Percentiles rank a stretch among this genome's conserved stretches.
Evolutionary conservation across 2,797 vertebrate species (phyloP).

Genomic region (Acipenser oxyrinchus): DNA sequence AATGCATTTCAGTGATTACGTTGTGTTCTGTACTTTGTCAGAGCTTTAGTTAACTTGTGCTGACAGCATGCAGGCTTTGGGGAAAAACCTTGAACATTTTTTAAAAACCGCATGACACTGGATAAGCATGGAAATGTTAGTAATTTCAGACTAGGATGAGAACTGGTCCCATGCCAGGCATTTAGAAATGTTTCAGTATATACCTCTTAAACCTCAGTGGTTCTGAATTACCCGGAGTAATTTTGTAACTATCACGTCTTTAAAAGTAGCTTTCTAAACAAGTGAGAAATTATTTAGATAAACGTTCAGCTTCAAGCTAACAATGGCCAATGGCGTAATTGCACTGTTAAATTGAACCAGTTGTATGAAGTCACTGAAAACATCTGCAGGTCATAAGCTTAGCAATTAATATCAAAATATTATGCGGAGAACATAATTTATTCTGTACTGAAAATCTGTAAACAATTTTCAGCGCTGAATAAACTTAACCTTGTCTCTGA

Average conservation of each 20-base stretch:
- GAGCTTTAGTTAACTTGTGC: not conserved
- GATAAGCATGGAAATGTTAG: not conserved
- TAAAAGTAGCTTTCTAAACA: no score
- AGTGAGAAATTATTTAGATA: no score
- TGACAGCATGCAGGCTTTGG: slow-evolving; percentile 8
- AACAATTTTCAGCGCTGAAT: not conserved
- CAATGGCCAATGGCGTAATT: slow-evolving; percentile 5
- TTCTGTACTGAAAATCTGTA: not conserved
- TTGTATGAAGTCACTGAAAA: not conserved
- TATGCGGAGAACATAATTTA: not conserved
- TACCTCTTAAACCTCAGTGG: not conserved
- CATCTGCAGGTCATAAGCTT: slow-evolving; percentile 8
- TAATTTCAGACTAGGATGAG: not conserved
- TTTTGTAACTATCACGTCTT: no score
- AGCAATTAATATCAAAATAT: slow-evolving; percentile 8
- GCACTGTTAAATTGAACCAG: not conserved
- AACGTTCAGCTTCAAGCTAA: slow-evolving; percentile 3
- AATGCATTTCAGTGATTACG: slow-evolving; percentile 3
- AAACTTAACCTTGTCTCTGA: not conserved
- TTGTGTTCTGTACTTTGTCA: slow-evolving; percentile 1
- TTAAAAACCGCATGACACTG: not conserved
- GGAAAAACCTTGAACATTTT: slow-evolving; percentile 1
- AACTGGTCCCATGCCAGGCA: slow-evolving; percentile 5
- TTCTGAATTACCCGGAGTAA: no score
- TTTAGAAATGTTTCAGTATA: slow-evolving; percentile 10